Conservation (phyloP, 2,888 invertebrate genomes). For the Cotesia congregata region DNA sequence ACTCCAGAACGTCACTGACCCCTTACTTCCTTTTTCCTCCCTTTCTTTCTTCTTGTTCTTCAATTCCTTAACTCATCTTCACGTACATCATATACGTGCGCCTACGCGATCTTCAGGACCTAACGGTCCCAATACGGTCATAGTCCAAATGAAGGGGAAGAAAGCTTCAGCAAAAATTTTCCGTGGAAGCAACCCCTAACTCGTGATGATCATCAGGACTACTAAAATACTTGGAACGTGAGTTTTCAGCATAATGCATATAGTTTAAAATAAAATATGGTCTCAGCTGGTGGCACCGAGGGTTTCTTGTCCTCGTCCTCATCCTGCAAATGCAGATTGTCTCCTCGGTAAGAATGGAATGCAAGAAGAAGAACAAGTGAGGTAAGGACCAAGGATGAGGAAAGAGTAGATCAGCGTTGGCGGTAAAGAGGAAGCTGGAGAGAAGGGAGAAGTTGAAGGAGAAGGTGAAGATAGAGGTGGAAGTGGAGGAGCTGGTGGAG, state of each 20-base stretch:
- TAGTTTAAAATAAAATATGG: background rate
- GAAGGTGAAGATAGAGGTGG: conserved; percentile 7
- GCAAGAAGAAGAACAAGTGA: conserved; percentile 34
- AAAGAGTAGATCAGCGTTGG: conserved; percentile 12
- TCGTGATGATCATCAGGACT: too few species aligned
- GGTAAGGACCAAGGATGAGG: conserved; percentile 16
- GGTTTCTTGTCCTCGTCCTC: conserved; percentile 20
- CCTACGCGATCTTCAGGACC: background rate
- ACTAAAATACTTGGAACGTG: too few species aligned
- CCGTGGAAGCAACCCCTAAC: too few species aligned
- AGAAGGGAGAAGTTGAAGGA: conserved; percentile 26
- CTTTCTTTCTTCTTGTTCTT: conserved; percentile 33
- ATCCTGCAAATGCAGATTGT: conserved; percentile 59
- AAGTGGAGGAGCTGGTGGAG: conserved; percentile 38
- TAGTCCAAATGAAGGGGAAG: background rate
- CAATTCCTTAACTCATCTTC: background rate
- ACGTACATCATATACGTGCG: background rate
- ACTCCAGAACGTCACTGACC: conserved; percentile 47
- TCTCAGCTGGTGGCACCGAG: background rate
- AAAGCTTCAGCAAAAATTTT: too few species aligned
- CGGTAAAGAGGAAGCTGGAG: conserved; percentile 21
- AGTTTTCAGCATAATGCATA: too few species aligned
- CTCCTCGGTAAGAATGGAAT: conserved; percentile 48
- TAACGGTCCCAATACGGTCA: background rate
- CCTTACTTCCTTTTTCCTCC: conserved; percentile 37